Base-by-base conservation (phyloP, 2,113 vertebrate species). In the Microcebus ravelobensis region DNA sequence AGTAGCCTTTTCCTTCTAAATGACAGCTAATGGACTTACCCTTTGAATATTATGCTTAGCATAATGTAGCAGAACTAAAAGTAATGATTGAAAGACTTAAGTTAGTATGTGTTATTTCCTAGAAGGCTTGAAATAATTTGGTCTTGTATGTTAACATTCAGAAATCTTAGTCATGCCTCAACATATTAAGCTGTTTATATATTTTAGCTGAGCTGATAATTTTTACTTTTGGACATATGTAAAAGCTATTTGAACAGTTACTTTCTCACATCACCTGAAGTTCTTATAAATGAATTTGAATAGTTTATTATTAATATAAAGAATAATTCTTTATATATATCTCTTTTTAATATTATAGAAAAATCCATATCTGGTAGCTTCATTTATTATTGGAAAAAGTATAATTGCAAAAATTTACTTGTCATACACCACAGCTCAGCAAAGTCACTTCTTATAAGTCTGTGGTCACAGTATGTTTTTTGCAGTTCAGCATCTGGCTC, bases 351-450 rank as follows among this genome's bases (percentile, higher is more conserved):
- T 98, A 98, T 98, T 98, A 96, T 65, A 91, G 98, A 98, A 96
- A 98, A 98, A 96, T 98, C 98, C 97, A 98, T 98, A 98, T 98
- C 97, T 97, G 98, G 98, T 97, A 98, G 98, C 98, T 99, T 99
- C 97, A 98, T 98, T 99, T 99, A 98, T 98, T 98, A 98, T 98
- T 99, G 97, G 98, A 98, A 99, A 99, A 99, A 98, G 98, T 99
- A 97, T 99, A 99, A 99, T 99, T 98, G 98, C 98, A 98, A 99
- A 98, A 98, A 99, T 99, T 99, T 99, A 99, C 99, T 99, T 99
- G 99, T 99, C 99, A 99, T 98, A 98, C 98, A 98, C 98, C 98
- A 97, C 95, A 98, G 98, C 99, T 99, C 98, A 98, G 98, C 98
- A 98, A 98, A 99, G 98, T 98, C 98, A 98, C 98, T 99, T 99